phyloP scores from a whole-genome alignment of 2,797 vertebrate genomes.

The Chiroxiphia lanceolata region DNA sequence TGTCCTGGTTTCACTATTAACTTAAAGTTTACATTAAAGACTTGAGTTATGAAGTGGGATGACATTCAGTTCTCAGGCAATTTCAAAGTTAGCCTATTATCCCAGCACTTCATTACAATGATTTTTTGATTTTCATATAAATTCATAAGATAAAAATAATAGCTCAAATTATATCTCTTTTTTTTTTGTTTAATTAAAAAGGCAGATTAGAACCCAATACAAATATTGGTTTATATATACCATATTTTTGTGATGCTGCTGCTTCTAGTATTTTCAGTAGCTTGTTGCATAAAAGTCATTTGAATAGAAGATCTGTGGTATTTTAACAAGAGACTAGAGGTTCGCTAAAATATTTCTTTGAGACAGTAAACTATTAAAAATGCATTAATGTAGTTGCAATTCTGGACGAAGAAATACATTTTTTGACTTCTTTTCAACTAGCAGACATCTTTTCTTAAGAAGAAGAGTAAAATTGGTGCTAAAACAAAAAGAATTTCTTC shows the following conservation, averaged over 20 bases:
- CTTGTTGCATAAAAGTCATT: background rate
- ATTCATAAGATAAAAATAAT: background rate
- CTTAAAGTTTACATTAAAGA: background rate
- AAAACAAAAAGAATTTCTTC: background rate
- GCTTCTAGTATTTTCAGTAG: background rate
- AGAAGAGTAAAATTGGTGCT: background rate
- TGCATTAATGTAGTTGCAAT: background rate
- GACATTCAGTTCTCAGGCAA: background rate
- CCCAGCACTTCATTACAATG: background rate
- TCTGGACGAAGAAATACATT: background rate
- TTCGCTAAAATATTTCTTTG: background rate
- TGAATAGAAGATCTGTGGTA: background rate
- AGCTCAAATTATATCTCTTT: background rate
- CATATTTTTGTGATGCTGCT: background rate
- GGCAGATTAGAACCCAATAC: background rate
- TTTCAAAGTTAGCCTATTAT: background rate
- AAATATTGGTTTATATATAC: background rate
- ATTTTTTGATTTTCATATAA: background rate
- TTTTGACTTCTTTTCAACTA: background rate
- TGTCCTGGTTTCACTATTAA: background rate
- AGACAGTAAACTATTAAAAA: background rate
- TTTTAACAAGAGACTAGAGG: background rate
- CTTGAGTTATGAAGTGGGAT: background rate
- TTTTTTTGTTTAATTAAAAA: background rate
- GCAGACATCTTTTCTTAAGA: background rate